These are phyloP conservation scores for Osmoderma eremita DNA, from an alignment of 2,888 invertebrate genomes.

Conservation along the genomic window DNA sequence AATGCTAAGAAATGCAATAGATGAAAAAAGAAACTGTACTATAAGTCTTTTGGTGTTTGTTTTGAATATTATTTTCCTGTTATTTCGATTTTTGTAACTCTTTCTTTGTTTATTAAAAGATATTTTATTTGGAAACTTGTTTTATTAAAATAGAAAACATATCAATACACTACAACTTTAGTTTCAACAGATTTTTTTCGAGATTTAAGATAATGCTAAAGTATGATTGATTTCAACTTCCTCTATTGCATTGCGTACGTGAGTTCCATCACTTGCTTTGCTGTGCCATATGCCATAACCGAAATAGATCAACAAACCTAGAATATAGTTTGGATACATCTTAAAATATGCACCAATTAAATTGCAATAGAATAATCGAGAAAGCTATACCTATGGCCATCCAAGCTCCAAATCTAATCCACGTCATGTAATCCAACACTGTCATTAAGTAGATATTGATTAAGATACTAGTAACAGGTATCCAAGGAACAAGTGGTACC, in stretches of 20 bases:
- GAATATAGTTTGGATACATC: constrained; percentile 4
- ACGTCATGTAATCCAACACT: constrained; percentile 79
- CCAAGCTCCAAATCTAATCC: constrained; percentile 86
- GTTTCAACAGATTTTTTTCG: too few relatives aligned
- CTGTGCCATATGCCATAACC: constrained; percentile 73
- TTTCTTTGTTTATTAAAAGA: constrained; percentile 9
- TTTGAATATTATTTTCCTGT: too few relatives aligned
- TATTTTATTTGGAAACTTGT: too few relatives aligned
- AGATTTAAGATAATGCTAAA: neutral
- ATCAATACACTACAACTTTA: too few relatives aligned
- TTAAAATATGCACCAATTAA: too few relatives aligned
- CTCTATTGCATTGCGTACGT: neutral
- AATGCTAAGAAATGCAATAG: constrained; percentile 20
- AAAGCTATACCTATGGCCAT: constrained; percentile 71
- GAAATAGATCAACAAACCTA: constrained; percentile 73
- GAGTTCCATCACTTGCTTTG: constrained; percentile 8
- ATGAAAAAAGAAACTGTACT: neutral
- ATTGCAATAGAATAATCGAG: neutral
- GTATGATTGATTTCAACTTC: neutral
- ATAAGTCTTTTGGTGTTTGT: neutral
- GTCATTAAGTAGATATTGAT: constrained; percentile 89
- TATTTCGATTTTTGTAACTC: neutral
- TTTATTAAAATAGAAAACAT: too few relatives aligned
- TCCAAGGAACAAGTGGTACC: constrained; percentile 85
- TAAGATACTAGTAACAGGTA: constrained; percentile 83